A percentile compares a stretch with the other conserved stretches of the same genome.
Conservation (phyloP, 2,888 invertebrate species). For the Hyppa rectilinea region DNA sequence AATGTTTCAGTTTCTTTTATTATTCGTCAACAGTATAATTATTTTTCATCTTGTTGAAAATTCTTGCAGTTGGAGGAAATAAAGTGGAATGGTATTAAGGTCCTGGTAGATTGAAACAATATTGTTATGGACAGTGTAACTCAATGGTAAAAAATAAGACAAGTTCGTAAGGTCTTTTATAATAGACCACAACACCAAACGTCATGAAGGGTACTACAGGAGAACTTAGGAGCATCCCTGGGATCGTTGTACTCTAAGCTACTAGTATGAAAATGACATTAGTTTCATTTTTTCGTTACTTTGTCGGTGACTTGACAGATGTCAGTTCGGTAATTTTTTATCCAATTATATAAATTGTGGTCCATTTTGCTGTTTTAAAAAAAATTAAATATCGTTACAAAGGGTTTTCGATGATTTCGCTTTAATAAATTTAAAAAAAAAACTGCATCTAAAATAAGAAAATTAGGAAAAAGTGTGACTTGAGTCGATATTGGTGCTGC, state of each 20-base stretch:
- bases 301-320: no score
- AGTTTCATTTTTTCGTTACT: no score
- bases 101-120: constrained; percentile 3
- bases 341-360: no score
- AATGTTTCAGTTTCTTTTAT: constrained; percentile 59
- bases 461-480: no score
- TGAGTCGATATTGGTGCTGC: no score
- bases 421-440: no score
- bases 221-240: not conserved
- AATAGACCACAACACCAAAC: not conserved
- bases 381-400: no score
- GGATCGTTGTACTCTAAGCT: not conserved
- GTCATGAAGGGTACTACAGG: not conserved
- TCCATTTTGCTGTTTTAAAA: no score
- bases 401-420: no score
- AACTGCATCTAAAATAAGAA: no score
- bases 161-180: not conserved
- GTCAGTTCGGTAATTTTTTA: no score
- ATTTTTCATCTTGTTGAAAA: constrained; percentile 56
- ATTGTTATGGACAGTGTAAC: not conserved
- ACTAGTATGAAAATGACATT: no score
- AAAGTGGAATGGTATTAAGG: constrained; percentile 39
- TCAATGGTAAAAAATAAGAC: not conserved
- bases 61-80: constrained; percentile 30
- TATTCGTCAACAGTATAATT: constrained; percentile 65